A percentile compares a stretch with the other conserved stretches of the same genome.
phyloP scores from a whole-genome alignment of 2,113 vertebrate species.

The Shinisaurus crocodilurus region DNA sequence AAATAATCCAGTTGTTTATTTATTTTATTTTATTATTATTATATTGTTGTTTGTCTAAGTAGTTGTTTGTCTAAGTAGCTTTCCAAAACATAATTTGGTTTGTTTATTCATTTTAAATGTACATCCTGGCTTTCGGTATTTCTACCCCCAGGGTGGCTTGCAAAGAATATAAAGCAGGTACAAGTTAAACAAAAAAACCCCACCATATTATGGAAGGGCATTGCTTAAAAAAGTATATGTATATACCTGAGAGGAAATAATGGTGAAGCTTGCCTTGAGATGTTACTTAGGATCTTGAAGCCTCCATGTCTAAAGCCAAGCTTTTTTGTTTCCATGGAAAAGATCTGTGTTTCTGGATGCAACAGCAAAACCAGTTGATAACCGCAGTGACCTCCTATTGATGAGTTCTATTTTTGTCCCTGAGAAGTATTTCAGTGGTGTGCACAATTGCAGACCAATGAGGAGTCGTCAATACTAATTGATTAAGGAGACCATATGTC shows the following conservation, averaged over 20 bases:
- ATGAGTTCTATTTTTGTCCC: slow-evolving; percentile 14
- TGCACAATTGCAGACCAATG: neutral
- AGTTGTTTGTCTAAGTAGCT: no score
- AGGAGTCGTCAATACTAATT: slow-evolving; percentile 21
- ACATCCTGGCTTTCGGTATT: neutral
- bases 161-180: neutral
- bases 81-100: no score
- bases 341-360: slow-evolving; percentile 12
- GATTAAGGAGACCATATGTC: slow-evolving; percentile 19
- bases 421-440: neutral
- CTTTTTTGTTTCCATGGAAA: neutral
- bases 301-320: neutral
- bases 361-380: neutral
- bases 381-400: neutral
- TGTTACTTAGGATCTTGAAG: neutral
- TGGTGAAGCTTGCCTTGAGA: neutral
- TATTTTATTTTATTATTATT: no score
- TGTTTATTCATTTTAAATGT: no score
- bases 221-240: no score
- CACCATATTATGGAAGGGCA: neutral
- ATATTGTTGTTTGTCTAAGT: no score
- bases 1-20: no score
- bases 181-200: no score
- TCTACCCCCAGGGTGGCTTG: neutral
- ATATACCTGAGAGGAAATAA: neutral